Evolutionary conservation across 2,113 vertebrate species (phyloP), one percentile per base, ranked within the genome.

Genomic region (Calyptommatus sinebrachiatus): DNA sequence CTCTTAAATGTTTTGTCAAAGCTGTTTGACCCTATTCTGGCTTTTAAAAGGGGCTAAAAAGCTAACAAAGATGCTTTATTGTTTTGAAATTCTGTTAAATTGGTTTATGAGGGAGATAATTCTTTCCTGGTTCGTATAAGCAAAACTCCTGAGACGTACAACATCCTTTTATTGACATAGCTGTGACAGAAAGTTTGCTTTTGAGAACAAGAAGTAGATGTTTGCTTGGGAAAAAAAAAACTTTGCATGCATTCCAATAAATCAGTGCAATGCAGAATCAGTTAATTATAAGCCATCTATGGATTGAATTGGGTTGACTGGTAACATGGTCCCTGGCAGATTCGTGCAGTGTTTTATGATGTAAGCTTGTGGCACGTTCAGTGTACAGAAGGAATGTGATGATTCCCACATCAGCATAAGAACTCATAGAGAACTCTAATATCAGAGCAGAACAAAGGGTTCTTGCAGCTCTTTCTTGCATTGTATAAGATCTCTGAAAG

Each of bases 41-140:
- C 48, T 87, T 82, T 10, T 87, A 45, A 91, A 81, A 78, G 88
- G 88, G 82, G 71, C 86, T 92, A 84, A 87, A 88, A 73, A 89
- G 10, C 79, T 86, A 76, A 16, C 82, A 89, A 74, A 67, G 71
- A 4, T 53, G 79, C 57, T 82, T 85, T 87, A 45, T 79, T 88
- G 7, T 85, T 86, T 89, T 72, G 46, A 79, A 91, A 90, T 87
- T 83, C 31, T 88, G 84, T 90, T 91, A 86, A 88, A 88, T 79
- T 87, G 48, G 14, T 1, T 75, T 89, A 87, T 75, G 75, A 85
- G 71, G 81, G 70, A 7, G 28, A 66, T 84, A 73, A 86, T 84
- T 90, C 28, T 80, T 91, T 79, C 20, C 3, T 80, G 63, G 81
- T 46, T 91, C 71, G 73, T 86, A 88, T 61, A 26, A 84, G 67